Evolutionary conservation across 2,797 vertebrate species (phyloP).

Genomic region (Anguilla megastoma): DNA sequence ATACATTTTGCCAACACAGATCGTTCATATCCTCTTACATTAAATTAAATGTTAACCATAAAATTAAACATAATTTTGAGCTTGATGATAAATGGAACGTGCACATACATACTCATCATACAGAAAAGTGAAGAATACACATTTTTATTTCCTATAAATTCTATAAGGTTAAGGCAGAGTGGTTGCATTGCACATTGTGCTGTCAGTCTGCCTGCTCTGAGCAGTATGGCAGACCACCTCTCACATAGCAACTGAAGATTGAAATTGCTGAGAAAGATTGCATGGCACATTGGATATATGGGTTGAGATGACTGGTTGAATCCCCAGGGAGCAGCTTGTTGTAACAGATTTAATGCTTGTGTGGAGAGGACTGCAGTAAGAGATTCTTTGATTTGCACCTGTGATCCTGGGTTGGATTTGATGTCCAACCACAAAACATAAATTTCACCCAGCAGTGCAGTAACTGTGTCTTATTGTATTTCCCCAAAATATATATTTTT

Average conservation of each 20-base stretch:
- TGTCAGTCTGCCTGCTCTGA: not conserved
- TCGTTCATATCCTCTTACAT: too few species aligned
- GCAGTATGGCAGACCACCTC: not conserved
- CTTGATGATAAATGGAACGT: too few species aligned
- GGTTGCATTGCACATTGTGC: not conserved
- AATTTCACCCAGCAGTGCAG: not conserved
- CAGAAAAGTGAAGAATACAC: too few species aligned
- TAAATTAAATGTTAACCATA: not conserved
- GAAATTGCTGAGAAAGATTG: not conserved
- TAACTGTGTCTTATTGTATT: not conserved
- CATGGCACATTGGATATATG: not conserved
- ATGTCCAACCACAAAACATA: not conserved
- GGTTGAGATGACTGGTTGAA: not conserved
- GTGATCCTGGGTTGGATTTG: not conserved
- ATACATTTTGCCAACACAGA: too few species aligned
- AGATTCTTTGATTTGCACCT: not conserved
- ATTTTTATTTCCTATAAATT: too few species aligned
- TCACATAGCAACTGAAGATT: not conserved
- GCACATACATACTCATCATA: too few species aligned
- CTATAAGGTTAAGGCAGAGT: too few species aligned
- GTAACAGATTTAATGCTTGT: conserved; percentile 5
- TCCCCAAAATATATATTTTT: not conserved
- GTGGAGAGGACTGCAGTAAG: not conserved
- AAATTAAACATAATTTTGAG: not conserved
- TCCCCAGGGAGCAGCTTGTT: not conserved